Evolutionary conservation across 2,797 vertebrate species (phyloP), one percentile per base, ranked within the genome.

Genomic region (Halcyon smyrnensis): DNA sequence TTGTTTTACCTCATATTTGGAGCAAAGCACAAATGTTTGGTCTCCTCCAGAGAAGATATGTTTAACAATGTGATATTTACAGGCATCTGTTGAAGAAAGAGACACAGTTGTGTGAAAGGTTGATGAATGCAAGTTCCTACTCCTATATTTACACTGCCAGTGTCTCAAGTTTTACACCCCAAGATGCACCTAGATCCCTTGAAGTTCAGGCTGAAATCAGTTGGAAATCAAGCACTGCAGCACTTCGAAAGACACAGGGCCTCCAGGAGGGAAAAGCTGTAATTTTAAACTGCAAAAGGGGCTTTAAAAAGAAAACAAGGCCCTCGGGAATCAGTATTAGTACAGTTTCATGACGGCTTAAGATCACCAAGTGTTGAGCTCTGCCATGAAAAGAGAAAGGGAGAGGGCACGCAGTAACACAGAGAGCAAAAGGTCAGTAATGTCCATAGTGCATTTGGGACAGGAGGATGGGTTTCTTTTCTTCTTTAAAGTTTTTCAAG

Each of bases 21-120:
- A 99, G 94, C 98, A 99, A 95, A 99, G 97, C 84, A 99, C 97
- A 97, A 99, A 99, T 65, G 98, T 99, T 87, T 99, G 99, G 98
- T 99, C 99, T 95, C 99, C 99, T 97, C 99, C 99, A 97, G 99
- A 99, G 97, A 99, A 99, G 95, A 99, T 99, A 97, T 98, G 99
- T 96, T 98, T 98, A 97, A 99, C 98, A 74, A 98, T 97, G 89
- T 98, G 98, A 50, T 98, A 98, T 93, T 98, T 98, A 94, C 98
- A 98, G 53, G 97, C 98, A 97, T 97, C 97, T 98, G 96, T 93
- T 92, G 74, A 93, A 97, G 90, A 96, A 90, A 96, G 45, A 81
- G 37, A 71, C 5, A 32, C 0, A 3, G 14, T 4, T 73, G 21
- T 67, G 12, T 85, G 67, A 93, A 25, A 84, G 28, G 34, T 1